A percentile compares a stretch with the other conserved stretches of the same genome.
Evolutionary conservation across 2,888 invertebrate genomes (phyloP).

Genomic region (Amphipoea lucens): DNA sequence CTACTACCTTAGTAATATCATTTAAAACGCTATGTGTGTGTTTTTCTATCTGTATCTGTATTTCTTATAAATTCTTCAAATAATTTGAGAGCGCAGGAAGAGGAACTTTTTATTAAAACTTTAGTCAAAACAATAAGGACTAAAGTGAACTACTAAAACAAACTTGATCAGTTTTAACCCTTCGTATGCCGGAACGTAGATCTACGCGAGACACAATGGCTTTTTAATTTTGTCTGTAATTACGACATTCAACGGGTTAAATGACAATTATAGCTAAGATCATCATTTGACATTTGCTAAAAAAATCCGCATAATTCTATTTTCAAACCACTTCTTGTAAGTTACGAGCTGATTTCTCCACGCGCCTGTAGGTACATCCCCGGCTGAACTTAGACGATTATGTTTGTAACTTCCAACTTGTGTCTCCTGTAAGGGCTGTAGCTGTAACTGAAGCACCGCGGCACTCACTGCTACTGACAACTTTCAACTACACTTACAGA

Average conservation of each 20-base stretch:
- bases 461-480: slow-evolving; percentile 11
- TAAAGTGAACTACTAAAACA: background rate
- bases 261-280: background rate
- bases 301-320: background rate
- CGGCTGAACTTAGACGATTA: slow-evolving; percentile 51
- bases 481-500: slow-evolving; percentile 24
- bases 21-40: background rate
- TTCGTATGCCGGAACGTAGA: too few species aligned
- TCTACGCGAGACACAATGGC: too few species aligned
- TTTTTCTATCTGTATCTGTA: background rate
- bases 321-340: background rate
- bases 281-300: background rate
- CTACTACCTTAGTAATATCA: background rate
- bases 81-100: background rate
- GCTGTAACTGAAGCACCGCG: slow-evolving; percentile 11
- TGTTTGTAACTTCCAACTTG: slow-evolving; percentile 48
- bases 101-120: background rate
- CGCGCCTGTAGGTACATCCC: background rate
- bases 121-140: background rate
- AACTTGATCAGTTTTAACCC: background rate
- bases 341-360: background rate
- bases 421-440: slow-evolving; percentile 39
- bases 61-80: background rate
- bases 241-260: too few species aligned
- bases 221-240: too few species aligned